Conservation (phyloP, 2,888 invertebrate genomes). For the Drosophila borborema region DNA sequence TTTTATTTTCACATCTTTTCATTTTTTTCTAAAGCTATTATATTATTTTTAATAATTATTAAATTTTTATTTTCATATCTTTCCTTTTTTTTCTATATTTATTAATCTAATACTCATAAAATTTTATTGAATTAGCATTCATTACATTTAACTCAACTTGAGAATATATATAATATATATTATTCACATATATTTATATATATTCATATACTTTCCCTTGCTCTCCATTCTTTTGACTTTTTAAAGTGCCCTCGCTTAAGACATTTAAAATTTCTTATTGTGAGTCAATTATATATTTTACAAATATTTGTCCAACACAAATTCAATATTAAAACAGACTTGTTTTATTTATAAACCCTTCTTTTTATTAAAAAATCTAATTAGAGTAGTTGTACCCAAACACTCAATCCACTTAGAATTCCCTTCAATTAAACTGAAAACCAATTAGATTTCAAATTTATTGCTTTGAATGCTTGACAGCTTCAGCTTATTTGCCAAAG, state of each 20-base stretch:
- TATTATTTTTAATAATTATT: too few species aligned
- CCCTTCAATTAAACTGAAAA: constrained; percentile 24
- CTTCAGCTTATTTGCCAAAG: constrained; percentile 30
- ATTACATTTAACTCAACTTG: not conserved
- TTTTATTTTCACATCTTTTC: not conserved
- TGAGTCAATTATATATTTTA: not conserved
- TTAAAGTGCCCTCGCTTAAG: too few species aligned
- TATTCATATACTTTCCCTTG: too few species aligned
- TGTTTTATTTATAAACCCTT: constrained; percentile 3
- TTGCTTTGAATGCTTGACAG: not conserved
- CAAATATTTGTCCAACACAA: not conserved
- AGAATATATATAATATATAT: not conserved
- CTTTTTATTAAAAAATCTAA: constrained; percentile 17
- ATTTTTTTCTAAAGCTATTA: not conserved
- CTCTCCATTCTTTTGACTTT: too few species aligned
- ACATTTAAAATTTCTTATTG: not conserved
- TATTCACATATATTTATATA: too few species aligned
- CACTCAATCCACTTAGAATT: not conserved
- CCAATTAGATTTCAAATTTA: constrained; percentile 52
- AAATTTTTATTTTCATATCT: too few species aligned
- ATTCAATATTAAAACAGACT: not conserved
- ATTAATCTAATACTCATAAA: too few species aligned
- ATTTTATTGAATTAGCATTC: not conserved
- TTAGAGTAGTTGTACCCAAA: constrained; percentile 4
- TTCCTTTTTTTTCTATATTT: too few species aligned